Percentiles rank a stretch among this genome's conserved stretches.
These are phyloP conservation scores for Chaetogeoica ovagalla DNA, from an alignment of 2,888 invertebrate species.

Conservation along the genomic window DNA sequence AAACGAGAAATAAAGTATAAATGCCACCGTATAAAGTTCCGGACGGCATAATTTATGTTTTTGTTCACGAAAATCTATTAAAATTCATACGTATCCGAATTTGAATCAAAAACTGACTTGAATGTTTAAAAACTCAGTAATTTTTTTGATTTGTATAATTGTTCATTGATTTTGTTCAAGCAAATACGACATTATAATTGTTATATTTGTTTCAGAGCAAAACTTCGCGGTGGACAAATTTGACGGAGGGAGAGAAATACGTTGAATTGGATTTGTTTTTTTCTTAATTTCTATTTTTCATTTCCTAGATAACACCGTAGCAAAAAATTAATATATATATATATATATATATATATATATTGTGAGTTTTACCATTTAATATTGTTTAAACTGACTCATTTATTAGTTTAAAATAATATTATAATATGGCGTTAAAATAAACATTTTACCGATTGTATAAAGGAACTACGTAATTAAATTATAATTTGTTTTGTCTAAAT, in stretches of 20 bases:
- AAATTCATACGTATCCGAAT: no score
- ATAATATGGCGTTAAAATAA: constrained; percentile 25
- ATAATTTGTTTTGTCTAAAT: constrained; percentile 28
- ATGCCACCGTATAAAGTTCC: no score
- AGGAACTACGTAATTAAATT: constrained; percentile 22
- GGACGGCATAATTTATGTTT: no score
- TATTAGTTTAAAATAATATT: constrained; percentile 12
- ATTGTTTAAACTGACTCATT: constrained; percentile 28
- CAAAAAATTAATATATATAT: constrained; percentile 9
- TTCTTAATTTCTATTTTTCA: constrained; percentile 14
- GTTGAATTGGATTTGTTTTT: constrained; percentile 17
- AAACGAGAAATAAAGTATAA: no score
- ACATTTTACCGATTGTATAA: constrained; percentile 40
- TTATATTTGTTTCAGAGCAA: constrained; percentile 37
- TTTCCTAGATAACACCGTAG: constrained; percentile 31
- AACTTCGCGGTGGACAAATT: constrained; percentile 24
- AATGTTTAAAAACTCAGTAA: no score
- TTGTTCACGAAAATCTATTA: no score
- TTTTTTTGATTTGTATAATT: no score
- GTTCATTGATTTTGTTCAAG: not conserved
- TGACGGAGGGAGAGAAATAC: constrained; percentile 38
- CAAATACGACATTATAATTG: not conserved
- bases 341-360: not conserved
- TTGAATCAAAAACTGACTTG: no score
- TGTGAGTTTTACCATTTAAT: constrained; percentile 22